Evolutionary conservation across 1,140 invertebrate species (phyloP).

Genomic region (Calephelis nemesis): DNA sequence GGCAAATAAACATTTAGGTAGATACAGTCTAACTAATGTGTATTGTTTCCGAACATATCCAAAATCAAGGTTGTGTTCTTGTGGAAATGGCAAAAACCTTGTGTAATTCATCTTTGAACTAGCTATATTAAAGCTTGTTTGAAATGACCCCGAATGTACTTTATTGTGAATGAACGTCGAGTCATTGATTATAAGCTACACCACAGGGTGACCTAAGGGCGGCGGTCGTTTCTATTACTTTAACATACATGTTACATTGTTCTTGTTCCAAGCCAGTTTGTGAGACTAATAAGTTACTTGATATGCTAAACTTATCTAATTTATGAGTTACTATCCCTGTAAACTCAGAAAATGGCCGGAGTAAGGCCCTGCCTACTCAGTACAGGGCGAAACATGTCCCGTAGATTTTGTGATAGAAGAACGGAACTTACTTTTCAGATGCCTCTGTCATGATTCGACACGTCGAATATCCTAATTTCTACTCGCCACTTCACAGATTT

Average conservation of each 20-base stretch:
- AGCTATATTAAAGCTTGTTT: conserved; percentile 52
- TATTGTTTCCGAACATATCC: too few species aligned
- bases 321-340: conserved; percentile 46
- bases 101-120: conserved; percentile 46
- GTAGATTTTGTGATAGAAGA: conserved; percentile 50
- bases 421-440: conserved; percentile 85
- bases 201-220: conserved; percentile 63
- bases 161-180: conserved; percentile 74
- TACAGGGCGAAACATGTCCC: conserved; percentile 58
- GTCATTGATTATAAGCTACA: conserved; percentile 69
- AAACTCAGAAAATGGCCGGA: conserved; percentile 73
- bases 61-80: too few species aligned
- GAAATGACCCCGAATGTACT: conserved; percentile 68
- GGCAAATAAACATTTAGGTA: too few species aligned
- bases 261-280: conserved; percentile 14
- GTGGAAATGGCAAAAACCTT: not conserved
- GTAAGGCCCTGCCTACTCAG: conserved; percentile 67
- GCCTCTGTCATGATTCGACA: conserved; percentile 87
- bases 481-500: conserved; percentile 84
- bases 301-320: conserved; percentile 32
- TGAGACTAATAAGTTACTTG: conserved; percentile 24
- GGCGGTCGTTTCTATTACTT: conserved; percentile 53
- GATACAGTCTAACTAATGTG: too few species aligned
- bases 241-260: conserved; percentile 36
- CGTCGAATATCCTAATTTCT: conserved; percentile 84